Evolutionary conservation across 2,113 vertebrate genomes (phyloP).

Genomic region (Phocoena sinus): DNA sequence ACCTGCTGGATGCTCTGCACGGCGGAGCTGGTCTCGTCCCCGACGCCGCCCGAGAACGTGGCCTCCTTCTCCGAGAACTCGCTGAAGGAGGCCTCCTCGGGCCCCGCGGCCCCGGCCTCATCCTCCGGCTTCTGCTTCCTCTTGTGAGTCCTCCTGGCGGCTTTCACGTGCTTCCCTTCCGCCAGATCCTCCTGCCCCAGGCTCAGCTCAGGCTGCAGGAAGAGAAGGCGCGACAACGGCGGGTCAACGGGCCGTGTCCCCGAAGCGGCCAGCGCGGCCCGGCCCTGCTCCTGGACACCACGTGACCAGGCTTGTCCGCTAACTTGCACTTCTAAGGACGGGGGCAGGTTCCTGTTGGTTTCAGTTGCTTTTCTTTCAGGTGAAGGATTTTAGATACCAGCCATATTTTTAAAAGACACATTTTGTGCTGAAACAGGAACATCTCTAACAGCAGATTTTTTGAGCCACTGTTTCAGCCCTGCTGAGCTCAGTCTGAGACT

Average conservation of each 20-base stretch:
- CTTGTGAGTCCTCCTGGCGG: conserved; percentile 79
- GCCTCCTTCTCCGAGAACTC: conserved; percentile 84
- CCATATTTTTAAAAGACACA: background rate
- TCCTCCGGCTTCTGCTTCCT: conserved; percentile 84
- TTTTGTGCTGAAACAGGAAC: background rate
- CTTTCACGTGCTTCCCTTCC: conserved; percentile 82
- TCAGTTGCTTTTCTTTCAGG: background rate
- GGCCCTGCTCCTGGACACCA: rapidly evolving
- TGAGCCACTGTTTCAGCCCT: background rate
- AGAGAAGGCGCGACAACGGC: background rate
- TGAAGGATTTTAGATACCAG: background rate
- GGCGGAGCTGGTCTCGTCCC: conserved; percentile 95
- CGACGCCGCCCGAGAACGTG: conserved; percentile 83
- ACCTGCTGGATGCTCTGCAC: conserved; percentile 99
- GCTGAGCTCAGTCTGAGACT: background rate
- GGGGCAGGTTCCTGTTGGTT: too few relatives aligned
- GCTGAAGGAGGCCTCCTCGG: conserved; percentile 84
- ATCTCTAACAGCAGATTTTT: background rate
- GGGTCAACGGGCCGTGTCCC: rapidly evolving
- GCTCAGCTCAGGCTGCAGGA: conserved; percentile 85
- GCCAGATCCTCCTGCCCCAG: conserved; percentile 86
- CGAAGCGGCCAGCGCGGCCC: rapidly evolving
- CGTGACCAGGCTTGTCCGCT: background rate
- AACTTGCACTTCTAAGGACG: rapidly evolving
- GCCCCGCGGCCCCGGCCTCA: conserved; percentile 81